Percentiles rank a stretch among this genome's conserved stretches.
phyloP scores from a whole-genome alignment of 2,888 invertebrate species.

The Ormia ochracea region DNA sequence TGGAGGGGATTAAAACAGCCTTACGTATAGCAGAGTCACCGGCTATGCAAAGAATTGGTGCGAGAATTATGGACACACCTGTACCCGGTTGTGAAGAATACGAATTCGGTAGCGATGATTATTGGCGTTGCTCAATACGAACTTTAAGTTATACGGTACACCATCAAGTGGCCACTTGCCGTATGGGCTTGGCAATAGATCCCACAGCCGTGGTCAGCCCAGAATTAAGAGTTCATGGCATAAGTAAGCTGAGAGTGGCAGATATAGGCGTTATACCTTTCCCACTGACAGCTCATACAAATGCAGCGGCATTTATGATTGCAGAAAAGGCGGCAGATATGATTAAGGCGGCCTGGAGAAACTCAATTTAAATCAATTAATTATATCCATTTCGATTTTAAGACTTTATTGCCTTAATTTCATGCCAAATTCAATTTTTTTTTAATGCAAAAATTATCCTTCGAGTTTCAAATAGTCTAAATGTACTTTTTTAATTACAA shows the following conservation, averaged over 20 bases:
- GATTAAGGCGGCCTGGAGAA: conserved; percentile 79
- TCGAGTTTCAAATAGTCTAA: neutral
- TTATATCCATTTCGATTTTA: neutral
- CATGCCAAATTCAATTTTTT: neutral
- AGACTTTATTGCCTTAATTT: neutral
- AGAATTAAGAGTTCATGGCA: conserved; percentile 80
- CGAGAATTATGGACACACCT: conserved; percentile 78
- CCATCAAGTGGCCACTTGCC: conserved; percentile 82
- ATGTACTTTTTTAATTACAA: neutral
- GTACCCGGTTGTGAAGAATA: conserved; percentile 78
- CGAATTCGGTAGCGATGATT: conserved; percentile 80
- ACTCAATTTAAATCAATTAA: conserved; percentile 30
- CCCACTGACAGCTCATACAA: conserved; percentile 81
- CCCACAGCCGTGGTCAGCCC: conserved; percentile 81
- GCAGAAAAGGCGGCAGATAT: conserved; percentile 83
- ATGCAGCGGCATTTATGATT: conserved; percentile 82
- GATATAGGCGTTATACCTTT: conserved; percentile 82
- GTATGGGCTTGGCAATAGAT: conserved; percentile 82
- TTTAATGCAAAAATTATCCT: neutral
- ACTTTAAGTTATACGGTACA: conserved; percentile 80
- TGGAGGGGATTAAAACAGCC: conserved; percentile 80
- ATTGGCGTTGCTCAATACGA: conserved; percentile 83
- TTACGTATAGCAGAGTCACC: conserved; percentile 79
- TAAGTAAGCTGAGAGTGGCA: conserved; percentile 80
- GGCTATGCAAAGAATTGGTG: conserved; percentile 80